Evolutionary conservation across 2,113 vertebrate genomes (phyloP), one percentile per base, ranked within the genome.

Genomic region (Prinia subflava): DNA sequence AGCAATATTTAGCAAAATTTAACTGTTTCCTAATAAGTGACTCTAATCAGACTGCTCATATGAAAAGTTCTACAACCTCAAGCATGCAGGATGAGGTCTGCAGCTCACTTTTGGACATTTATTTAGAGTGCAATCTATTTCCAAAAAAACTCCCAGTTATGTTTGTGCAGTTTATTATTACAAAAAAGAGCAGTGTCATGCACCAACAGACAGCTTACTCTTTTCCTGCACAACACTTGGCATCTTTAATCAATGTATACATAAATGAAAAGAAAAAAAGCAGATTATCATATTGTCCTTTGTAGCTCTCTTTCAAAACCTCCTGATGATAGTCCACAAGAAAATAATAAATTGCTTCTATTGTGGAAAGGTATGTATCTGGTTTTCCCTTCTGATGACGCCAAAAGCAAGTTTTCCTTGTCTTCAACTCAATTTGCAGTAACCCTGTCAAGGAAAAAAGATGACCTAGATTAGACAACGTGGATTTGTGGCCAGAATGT

Each of bases 271-370:
- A 99, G 97, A 99, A 99, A 96, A 99, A 99, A 76, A 99, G 98
- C 56, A 99, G 97, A 95, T 99, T 99, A 89, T 99, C 99, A 57
- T 99, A 99, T 78, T 99, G 98, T 94, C 99, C 99, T 15, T 89
- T 94, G 88, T 99, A 99, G 87, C 97, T 97, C 75, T 98, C 97
- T 89, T 96, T 95, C 90, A 99, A 95, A 94, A 99, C 85, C 30
- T 98, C 98, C 89, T 97, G 96, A 28, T 99, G 99, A 87, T 99
- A 99, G 95, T 99, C 99, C 83, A 98, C 98, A 76, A 99, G 95
- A 89, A 99, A 99, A 97, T 99, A 99, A 95, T 99, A 99, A 96
- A 99, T 98, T 10, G 99, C 99, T 98, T 99, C 99, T 55, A 99
- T 99, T 19, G 99, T 99, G 47, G 99, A 98, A 49, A 99, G 98